Percentiles rank a stretch among this genome's conserved stretches.
phyloP scores from a whole-genome alignment of 2,888 invertebrate species.

The Gasteruption jaculator region DNA sequence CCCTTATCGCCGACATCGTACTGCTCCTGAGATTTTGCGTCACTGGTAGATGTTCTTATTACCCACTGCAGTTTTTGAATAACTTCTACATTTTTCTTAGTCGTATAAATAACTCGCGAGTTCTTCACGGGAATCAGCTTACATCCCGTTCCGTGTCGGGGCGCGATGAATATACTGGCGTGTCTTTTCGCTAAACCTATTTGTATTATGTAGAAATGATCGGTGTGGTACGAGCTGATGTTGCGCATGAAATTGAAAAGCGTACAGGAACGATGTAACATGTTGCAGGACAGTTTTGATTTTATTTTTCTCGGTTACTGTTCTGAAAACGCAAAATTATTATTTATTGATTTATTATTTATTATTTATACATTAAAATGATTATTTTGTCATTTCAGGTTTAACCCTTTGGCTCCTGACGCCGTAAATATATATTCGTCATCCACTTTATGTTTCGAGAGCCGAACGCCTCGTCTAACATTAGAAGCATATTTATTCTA shows the following conservation, averaged over 20 bases:
- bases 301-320: no score
- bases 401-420: no score
- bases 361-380: no score
- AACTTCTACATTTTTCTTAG: conserved; percentile 24
- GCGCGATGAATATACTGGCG: conserved; percentile 37
- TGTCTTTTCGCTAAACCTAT: conserved; percentile 34
- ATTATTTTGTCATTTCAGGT: no score
- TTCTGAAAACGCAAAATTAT: no score
- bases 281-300: no score
- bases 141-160: conserved; percentile 26
- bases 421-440: no score
- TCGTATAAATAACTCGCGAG: conserved; percentile 25
- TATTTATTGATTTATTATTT: no score
- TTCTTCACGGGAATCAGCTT: conserved; percentile 30
- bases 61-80: conserved; percentile 26
- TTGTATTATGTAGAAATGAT: conserved; percentile 37
- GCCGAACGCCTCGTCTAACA: no score
- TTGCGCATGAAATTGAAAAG: conserved; percentile 36
- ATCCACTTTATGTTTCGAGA: no score
- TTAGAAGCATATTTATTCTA: no score
- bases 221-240: conserved; percentile 29
- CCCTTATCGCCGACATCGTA: conserved; percentile 11
- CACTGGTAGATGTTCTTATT: conserved; percentile 24
- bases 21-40: conserved; percentile 23
- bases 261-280: conserved; percentile 42